Evolutionary conservation across 2,888 invertebrate genomes (phyloP).

Genomic region (Eupithecia vulgata): DNA sequence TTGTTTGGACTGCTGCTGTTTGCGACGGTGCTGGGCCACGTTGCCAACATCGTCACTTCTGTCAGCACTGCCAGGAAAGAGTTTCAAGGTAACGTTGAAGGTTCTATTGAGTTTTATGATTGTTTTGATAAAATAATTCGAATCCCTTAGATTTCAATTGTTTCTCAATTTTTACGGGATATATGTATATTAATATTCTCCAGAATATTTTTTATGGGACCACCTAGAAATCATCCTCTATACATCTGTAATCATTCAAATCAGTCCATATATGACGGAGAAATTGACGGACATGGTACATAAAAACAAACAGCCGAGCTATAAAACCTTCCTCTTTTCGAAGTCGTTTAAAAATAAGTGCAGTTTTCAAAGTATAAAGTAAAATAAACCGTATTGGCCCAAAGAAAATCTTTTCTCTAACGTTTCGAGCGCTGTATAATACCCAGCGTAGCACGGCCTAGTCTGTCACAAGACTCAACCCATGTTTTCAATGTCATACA

Average conservation of each 20-base stretch:
- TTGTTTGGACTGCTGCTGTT: conserved; percentile 97
- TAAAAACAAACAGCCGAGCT: too few relatives aligned
- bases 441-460: conserved; percentile 12
- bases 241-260: too few relatives aligned
- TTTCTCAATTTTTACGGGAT: too few relatives aligned
- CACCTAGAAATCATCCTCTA: too few relatives aligned
- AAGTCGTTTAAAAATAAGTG: neutral
- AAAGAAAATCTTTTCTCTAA: conserved; percentile 13
- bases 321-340: too few relatives aligned
- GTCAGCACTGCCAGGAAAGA: conserved; percentile 98
- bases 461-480: conserved; percentile 17
- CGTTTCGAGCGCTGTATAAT: conserved; percentile 11
- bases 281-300: too few relatives aligned
- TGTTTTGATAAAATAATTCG: too few relatives aligned
- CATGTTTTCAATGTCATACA: conserved; percentile 29
- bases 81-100: conserved; percentile 92
- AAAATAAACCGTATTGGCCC: neutral
- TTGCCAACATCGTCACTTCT: conserved; percentile 98
- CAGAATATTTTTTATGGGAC: too few relatives aligned
- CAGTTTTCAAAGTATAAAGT: neutral
- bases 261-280: too few relatives aligned
- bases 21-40: conserved; percentile 98
- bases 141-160: too few relatives aligned
- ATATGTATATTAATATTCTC: too few relatives aligned
- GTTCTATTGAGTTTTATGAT: neutral